Base-by-base conservation (phyloP, 1,140 invertebrate species). In the Monochamus saltuarius region DNA sequence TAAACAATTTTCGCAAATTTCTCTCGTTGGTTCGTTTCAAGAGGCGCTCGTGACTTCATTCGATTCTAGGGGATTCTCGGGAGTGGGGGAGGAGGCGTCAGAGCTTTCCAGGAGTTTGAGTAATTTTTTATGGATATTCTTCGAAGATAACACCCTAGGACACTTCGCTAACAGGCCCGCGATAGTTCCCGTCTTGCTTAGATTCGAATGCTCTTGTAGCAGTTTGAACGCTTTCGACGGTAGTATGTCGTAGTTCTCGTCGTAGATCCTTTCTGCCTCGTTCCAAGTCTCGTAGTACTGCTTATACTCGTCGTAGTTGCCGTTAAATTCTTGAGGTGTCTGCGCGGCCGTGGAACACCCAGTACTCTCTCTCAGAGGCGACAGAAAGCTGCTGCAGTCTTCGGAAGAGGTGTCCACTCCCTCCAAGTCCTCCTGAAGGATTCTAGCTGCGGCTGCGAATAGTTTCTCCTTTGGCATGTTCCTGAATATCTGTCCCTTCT, bases 201-300 rank as follows among this genome's bases (percentile, higher is more conserved):
- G 68, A 7, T 62, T 69, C 29, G 75, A 19, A 71, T 74, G 56
- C 63, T 75, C 71, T 76, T 78, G 70, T 11, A 83, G 65, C 0
- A 78, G 65, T 51, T 75, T 78, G 58, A 83, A 82, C 4, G 80
- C 78, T 58, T 79, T 78, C 3, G 82, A 83, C 2, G 83, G 81
- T 16, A 82, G 53, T n/a, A 81, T 78, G 13, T 83, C 79, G 35
- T 75, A 70, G 10, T 69, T 56, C n/a, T 55, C 29, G 35, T 75
- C 68, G 1, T 68, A 67, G 3, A 70, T 62, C 1, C 61, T 35
- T 40, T 76, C 76, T 0, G 77, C 70, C 11, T 78, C 78, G 40
- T 76, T 80, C 85, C 85, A 86, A 1, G 80, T 79, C 53, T 81
- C 79, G 60, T 85, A 87, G 69, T 87, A 87, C 13, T 82, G 75